Percentiles rank a stretch among this genome's conserved stretches.
phyloP scores from a whole-genome alignment of 2,113 vertebrate genomes.

The Erpornis zantholeuca region DNA sequence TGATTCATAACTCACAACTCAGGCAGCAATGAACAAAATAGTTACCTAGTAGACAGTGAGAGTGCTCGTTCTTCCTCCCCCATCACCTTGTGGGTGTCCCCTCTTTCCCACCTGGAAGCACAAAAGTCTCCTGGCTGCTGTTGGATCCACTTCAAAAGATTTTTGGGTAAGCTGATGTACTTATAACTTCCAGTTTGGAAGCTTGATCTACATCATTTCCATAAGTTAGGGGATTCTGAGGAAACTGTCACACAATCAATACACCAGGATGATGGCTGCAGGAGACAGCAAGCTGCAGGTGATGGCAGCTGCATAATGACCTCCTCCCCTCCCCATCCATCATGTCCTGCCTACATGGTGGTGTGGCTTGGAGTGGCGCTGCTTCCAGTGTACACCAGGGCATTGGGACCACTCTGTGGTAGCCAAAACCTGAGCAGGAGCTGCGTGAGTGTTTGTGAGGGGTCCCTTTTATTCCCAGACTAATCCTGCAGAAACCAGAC shows the following conservation, averaged over 20 bases:
- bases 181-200: not conserved
- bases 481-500: not conserved
- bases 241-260: not conserved
- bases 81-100: not conserved
- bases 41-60: not conserved
- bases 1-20: not conserved
- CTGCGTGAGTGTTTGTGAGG: rapidly evolving
- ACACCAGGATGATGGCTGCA: not conserved
- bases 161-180: not conserved
- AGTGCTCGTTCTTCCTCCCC: not conserved
- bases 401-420: not conserved
- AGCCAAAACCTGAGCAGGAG: not conserved
- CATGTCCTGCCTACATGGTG: rapidly evolving
- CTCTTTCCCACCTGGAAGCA: not conserved
- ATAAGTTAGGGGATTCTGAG: not conserved
- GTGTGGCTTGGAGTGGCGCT: not conserved
- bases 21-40: not conserved
- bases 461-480: not conserved
- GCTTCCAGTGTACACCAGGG: not conserved
- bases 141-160: not conserved
- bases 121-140: not conserved
- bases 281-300: not conserved
- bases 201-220: not conserved
- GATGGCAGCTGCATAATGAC: not conserved
- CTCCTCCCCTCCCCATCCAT: not conserved